Conservation (phyloP, 2,797 vertebrate genomes). For the Sebastes hubbsi region DNA sequence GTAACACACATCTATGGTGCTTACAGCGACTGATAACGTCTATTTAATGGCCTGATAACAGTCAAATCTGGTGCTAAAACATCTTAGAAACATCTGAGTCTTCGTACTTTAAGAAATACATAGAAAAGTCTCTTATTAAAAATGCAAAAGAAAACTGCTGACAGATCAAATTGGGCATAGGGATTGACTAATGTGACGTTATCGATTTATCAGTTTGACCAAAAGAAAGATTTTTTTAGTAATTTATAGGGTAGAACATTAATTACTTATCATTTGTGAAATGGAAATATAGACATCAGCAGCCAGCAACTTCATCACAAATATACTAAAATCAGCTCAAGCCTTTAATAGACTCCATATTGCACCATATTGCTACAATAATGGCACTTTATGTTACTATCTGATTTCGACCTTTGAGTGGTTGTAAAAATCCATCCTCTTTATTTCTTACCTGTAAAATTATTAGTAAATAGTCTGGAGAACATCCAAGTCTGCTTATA, state of each 20-base stretch:
- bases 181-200: neutral
- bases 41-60: too few species aligned
- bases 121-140: neutral
- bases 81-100: neutral
- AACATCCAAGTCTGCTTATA: constrained; percentile 42
- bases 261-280: neutral
- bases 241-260: neutral
- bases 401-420: neutral
- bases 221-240: neutral
- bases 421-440: neutral
- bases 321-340: neutral
- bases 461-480: constrained; percentile 15
- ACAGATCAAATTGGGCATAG: neutral
- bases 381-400: neutral
- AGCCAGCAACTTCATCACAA: neutral
- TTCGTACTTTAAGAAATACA: neutral
- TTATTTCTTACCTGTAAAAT: constrained; percentile 22
- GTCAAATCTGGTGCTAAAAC: too few species aligned
- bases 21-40: too few species aligned
- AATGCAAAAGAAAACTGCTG: neutral
- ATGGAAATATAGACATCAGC: neutral
- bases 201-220: neutral
- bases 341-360: neutral
- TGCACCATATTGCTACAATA: neutral
- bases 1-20: too few species aligned